phyloP scores from a whole-genome alignment of 2,888 invertebrate genomes.

The Pollenia griseotomentosa region DNA sequence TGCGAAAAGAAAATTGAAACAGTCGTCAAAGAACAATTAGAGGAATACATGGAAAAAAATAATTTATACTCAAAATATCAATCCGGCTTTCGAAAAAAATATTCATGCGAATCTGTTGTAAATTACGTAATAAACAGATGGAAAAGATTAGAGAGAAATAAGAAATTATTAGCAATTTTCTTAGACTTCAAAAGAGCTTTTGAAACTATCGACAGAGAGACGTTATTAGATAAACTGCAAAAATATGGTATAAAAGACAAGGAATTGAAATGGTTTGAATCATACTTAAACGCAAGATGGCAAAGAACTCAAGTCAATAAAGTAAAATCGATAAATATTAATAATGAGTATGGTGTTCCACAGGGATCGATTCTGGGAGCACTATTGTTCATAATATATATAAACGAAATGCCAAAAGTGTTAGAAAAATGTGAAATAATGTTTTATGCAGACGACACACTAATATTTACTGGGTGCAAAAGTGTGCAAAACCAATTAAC shows the following conservation, averaged over 20 bases:
- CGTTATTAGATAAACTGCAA: not conserved
- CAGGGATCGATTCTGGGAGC: not conserved
- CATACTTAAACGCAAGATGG: not conserved
- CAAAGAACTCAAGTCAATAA: not conserved
- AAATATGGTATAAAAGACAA: not conserved
- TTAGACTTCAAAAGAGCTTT: not conserved
- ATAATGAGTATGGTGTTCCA: not conserved
- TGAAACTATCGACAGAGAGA: slow-evolving; percentile 4
- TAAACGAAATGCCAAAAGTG: not conserved
- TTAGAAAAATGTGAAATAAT: not conserved
- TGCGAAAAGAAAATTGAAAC: not conserved
- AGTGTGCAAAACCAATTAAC: no score
- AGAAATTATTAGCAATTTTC: no score
- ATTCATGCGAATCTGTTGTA: not conserved
- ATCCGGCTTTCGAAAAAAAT: slow-evolving; percentile 1
- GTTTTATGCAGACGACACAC: not conserved
- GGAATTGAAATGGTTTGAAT: not conserved
- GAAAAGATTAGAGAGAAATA: no score
- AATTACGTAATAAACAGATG: not conserved
- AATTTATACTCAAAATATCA: not conserved
- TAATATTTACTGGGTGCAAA: not conserved
- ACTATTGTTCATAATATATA: not conserved
- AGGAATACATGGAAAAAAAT: not conserved
- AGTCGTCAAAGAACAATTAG: no score
- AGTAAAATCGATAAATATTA: not conserved